phyloP scores from a whole-genome alignment of 2,797 vertebrate species.

The Halcyon leucocephala region DNA sequence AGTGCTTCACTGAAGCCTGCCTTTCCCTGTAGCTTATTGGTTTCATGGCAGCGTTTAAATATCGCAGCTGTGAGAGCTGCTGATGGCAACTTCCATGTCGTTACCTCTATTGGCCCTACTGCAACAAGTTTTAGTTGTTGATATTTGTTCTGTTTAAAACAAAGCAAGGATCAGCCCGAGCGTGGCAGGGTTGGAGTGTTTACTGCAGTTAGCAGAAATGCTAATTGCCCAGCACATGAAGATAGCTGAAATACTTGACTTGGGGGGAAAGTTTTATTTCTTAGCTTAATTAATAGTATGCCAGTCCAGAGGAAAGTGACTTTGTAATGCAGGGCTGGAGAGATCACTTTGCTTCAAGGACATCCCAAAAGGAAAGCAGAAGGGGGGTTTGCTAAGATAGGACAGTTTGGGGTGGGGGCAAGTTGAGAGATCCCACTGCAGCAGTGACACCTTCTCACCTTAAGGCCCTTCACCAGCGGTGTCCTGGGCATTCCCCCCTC shows the following conservation, averaged over 20 bases:
- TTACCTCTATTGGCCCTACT: background rate
- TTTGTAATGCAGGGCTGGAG: background rate
- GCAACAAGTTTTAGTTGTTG: background rate
- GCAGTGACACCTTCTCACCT: background rate
- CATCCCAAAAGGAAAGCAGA: background rate
- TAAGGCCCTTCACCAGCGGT: background rate
- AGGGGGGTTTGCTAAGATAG: background rate
- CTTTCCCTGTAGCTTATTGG: background rate
- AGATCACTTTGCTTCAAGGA: background rate
- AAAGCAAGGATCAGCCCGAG: background rate
- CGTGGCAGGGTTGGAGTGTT: background rate
- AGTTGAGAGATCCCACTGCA: background rate
- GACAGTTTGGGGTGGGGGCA: background rate
- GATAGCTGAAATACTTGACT: background rate
- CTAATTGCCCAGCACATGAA: background rate
- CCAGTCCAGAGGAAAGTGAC: background rate
- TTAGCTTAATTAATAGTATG: background rate
- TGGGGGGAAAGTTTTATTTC: background rate
- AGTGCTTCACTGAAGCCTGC: background rate
- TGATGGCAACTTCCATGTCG: background rate
- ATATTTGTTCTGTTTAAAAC: background rate
- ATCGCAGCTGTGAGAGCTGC: background rate
- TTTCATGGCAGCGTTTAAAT: background rate
- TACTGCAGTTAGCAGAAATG: background rate
- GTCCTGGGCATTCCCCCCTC: background rate